Percentiles rank a stretch among this genome's conserved stretches.
Conservation (phyloP, 1,140 invertebrate genomes). For the Elysia chlorotica region DNA sequence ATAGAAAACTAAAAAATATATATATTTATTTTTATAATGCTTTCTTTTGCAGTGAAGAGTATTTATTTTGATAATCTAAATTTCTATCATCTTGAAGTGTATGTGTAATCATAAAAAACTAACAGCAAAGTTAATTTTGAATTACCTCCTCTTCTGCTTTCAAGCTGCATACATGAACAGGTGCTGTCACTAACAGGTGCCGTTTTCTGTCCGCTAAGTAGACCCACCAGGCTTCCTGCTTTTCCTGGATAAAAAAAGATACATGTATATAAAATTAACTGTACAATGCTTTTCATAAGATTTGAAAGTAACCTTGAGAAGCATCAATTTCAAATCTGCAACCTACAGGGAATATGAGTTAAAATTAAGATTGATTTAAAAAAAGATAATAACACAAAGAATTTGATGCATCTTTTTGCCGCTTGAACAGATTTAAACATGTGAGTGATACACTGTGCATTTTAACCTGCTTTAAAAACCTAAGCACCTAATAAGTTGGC, state of each 20-base stretch:
- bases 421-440: no score
- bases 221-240: conserved; percentile 99
- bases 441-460: no score
- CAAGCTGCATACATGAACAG: conserved; percentile 79
- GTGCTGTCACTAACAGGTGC: conserved; percentile 84
- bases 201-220: conserved; percentile 95
- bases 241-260: conserved; percentile 69
- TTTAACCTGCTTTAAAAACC: no score
- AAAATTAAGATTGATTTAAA: neutral
- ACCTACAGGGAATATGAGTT: neutral
- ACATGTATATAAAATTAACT: neutral
- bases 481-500: no score
- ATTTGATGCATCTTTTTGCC: no score
- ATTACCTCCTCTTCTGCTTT: conserved; percentile 63
- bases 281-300: neutral
- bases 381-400: neutral
- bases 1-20: no score
- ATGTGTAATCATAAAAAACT: neutral
- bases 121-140: no score
- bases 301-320: neutral
- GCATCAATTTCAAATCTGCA: no score
- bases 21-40: no score
- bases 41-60: no score
- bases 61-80: no score
- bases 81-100: no score